Percentiles rank a stretch among this genome's conserved stretches.
Evolutionary conservation across 2,113 vertebrate species (phyloP).

Genomic region (Sterna hirundo): DNA sequence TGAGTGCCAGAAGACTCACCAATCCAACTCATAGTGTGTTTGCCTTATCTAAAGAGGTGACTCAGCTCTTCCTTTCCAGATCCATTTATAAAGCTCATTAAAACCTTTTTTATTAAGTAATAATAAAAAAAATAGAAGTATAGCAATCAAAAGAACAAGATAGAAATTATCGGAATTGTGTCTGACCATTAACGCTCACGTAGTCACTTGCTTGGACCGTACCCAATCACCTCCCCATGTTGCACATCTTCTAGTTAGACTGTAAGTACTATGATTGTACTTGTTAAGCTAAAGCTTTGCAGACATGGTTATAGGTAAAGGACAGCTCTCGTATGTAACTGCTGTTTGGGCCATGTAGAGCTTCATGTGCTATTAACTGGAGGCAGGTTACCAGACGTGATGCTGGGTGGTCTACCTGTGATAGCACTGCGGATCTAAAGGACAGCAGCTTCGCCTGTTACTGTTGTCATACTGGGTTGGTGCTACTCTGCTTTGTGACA

Average conservation of each 20-base stretch:
- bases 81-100: not conserved
- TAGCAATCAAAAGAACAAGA: not conserved
- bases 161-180: not conserved
- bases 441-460: rapidly evolving
- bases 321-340: not conserved
- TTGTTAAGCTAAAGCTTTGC: not conserved
- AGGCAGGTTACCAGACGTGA: not conserved
- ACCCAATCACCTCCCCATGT: not conserved
- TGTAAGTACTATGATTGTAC: not conserved
- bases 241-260: not conserved
- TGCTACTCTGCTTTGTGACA: not conserved
- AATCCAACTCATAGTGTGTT: not conserved
- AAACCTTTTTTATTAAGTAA: not conserved
- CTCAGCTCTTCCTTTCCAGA: not conserved
- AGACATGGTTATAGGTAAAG: not conserved
- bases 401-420: not conserved
- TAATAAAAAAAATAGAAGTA: not conserved
- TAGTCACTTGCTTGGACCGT: not conserved
- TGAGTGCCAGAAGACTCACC: not conserved
- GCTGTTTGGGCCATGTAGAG: not conserved
- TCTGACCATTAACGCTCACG: not conserved
- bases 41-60: not conserved
- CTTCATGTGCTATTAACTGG: not conserved
- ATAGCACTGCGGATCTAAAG: not conserved
- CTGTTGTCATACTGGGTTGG: not conserved